A percentile compares a stretch with the other conserved stretches of the same genome.
Evolutionary conservation across 2,888 invertebrate species (phyloP).

Genomic region (Mesoligia furuncula): DNA sequence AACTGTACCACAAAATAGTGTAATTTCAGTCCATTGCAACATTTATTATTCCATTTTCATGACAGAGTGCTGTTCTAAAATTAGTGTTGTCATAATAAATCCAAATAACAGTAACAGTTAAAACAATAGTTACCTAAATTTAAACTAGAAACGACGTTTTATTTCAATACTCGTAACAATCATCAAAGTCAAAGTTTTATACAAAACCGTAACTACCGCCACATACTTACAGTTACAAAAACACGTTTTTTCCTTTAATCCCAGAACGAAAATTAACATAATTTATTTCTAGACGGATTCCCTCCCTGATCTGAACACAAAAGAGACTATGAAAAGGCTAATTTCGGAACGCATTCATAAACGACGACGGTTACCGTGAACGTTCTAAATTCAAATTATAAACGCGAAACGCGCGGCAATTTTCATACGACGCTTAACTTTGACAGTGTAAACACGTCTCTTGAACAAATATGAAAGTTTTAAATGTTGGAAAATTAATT

Average conservation of each 20-base stretch:
- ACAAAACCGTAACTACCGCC: constrained; percentile 19
- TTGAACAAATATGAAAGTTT: constrained; percentile 67
- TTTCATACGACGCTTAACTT: constrained; percentile 65
- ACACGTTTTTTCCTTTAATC: constrained; percentile 43
- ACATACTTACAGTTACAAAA: constrained; percentile 40
- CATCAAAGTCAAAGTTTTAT: constrained; percentile 40
- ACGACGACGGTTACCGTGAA: constrained; percentile 64
- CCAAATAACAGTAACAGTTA: constrained; percentile 10
- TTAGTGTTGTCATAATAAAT: constrained; percentile 42
- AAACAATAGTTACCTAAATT: constrained; percentile 23
- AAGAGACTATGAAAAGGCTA: constrained; percentile 72
- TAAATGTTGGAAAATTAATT: constrained; percentile 68
- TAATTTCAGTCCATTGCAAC: constrained; percentile 36
- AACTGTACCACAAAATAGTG: constrained; percentile 25
- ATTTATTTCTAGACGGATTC: constrained; percentile 58
- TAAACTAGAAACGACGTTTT: constrained; percentile 19
- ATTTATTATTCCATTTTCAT: constrained; percentile 48
- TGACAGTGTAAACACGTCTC: constrained; percentile 66
- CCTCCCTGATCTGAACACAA: constrained; percentile 65
- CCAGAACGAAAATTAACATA: constrained; percentile 51
- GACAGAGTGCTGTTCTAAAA: constrained; percentile 29
- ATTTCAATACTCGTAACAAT: constrained; percentile 18
- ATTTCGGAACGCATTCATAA: constrained; percentile 75
- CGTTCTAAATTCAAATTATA: constrained; percentile 72
- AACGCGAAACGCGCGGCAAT: constrained; percentile 64